Conservation (phyloP, 37 sponge, comb jelly and placozoan species). For the Chondrilla cf. caribensis region DNA sequence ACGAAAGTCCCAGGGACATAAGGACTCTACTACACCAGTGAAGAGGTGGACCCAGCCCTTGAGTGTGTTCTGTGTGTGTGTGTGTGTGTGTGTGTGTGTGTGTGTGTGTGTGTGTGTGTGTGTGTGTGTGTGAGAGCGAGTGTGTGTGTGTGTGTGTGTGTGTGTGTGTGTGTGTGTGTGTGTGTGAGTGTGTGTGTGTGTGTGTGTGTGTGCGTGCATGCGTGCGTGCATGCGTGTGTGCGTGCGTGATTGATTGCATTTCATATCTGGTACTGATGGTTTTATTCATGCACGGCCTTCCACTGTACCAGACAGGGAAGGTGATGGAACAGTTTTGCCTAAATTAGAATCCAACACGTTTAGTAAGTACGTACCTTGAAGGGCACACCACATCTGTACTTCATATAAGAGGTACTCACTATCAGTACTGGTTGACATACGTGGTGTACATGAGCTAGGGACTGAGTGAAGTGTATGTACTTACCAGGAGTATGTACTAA, state of each 20-base stretch:
- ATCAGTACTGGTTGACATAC: no score
- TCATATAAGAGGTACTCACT: no score
- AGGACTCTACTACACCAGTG: not conserved
- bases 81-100: slow-evolving; percentile 19
- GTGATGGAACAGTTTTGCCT: no score
- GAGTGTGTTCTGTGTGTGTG: slow-evolving; percentile 14
- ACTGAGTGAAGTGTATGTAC: no score
- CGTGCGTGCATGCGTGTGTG: not conserved
- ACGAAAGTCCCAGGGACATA: not conserved
- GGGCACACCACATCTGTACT: no score
- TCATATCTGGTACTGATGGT: no score
- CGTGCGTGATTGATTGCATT: slow-evolving; percentile 6
- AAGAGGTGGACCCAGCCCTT: not conserved
- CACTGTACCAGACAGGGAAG: no score
- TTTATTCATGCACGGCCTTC: no score
- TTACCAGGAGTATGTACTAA: no score
- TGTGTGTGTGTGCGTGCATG: slow-evolving; percentile 13
- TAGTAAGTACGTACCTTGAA: no score
- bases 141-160: not conserved
- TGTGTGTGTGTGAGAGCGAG: not conserved
- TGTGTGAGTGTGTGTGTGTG: slow-evolving; percentile 8
- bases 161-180: not conserved
- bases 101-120: slow-evolving; percentile 7
- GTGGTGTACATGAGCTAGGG: no score
- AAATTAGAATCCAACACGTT: no score